A percentile compares a stretch with the other conserved stretches of the same genome.
phyloP scores from a whole-genome alignment of 92 coral and sea anemone genomes.

The Phymanthus crucifer region DNA sequence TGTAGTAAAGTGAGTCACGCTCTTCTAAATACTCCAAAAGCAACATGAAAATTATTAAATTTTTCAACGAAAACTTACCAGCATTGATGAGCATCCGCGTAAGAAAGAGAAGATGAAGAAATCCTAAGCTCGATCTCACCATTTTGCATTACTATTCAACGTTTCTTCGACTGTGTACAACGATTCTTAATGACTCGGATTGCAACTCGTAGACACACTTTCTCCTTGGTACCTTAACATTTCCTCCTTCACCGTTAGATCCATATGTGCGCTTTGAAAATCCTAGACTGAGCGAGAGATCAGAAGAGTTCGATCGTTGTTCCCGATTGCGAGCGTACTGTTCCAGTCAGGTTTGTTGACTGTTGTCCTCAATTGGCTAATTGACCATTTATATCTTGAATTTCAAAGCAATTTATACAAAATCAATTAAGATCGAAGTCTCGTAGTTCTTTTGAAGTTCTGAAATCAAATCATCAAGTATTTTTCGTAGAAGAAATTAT shows the following conservation, averaged over 20 bases:
- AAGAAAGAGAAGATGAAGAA: constrained; percentile 37
- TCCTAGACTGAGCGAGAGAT: background rate
- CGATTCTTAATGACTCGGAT: background rate
- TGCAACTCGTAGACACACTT: background rate
- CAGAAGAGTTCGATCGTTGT: background rate
- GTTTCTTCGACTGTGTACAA: background rate
- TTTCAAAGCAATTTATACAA: background rate
- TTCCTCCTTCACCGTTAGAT: background rate
- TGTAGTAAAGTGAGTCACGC: constrained; percentile 8
- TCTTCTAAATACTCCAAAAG: background rate
- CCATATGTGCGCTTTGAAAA: background rate
- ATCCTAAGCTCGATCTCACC: background rate
- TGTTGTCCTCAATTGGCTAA: background rate
- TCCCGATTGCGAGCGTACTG: background rate
- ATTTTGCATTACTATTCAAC: background rate
- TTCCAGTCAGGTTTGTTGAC: background rate
- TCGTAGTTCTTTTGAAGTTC: background rate
- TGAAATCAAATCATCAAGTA: background rate
- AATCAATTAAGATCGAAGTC: background rate
- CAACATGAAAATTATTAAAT: background rate
- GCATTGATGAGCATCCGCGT: constrained; percentile 34
- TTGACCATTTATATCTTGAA: background rate
- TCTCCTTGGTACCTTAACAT: background rate
- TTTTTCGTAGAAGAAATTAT: background rate
- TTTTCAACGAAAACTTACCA: constrained; percentile 25